Base-by-base conservation (phyloP, 2,113 vertebrate genomes). In the Coturnix japonica region DNA sequence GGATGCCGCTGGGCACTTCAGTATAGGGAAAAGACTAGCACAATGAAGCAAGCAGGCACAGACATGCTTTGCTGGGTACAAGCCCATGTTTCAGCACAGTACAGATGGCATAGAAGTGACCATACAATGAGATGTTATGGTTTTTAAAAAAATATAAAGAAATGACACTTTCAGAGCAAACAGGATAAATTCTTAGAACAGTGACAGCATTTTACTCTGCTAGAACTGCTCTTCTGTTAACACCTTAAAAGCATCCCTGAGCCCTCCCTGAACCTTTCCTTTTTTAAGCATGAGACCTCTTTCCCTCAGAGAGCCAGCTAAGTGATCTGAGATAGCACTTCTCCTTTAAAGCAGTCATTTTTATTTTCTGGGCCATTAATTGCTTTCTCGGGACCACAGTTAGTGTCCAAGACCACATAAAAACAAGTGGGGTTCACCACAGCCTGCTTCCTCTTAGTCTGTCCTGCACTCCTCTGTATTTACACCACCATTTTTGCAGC, bases 371-470 rank as follows among this genome's bases (percentile, higher is more conserved):
- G 39, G 60, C 51, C 56, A 71, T 78, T 85, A 87, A 87, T 89
- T 33, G 59, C n/a, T 85, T 85, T 93, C 86, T 87, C 56, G 87
- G 59, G 81, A 89, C 64, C 60, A 77, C 54, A 93, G 67, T 87
- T 76, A 59, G 74, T 66, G 46, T 83, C 78, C 51, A 80, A 87
- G 64, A 60, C 64, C 91, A 93, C 83, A 87, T 60, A 54, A 90
- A 92, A 87, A n/a, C 41, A 77, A 87, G 60, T 1, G 2, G 46
- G 22, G 22, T 7, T 93, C 74, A 89, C 39, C 41, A 87, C 84
- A 93, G 67, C 64, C 64, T 81, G 51, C 74, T 60, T 91, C 51
- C 75, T 89, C 86, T 64, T 30, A 63, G 51, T 5, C 39, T 80
- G 18, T 64, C 44, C 31, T 3, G 11, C 64, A 41, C n/a, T 23